phyloP scores from a whole-genome alignment of 2,888 invertebrate species.

The Cylloceria caligata region DNA sequence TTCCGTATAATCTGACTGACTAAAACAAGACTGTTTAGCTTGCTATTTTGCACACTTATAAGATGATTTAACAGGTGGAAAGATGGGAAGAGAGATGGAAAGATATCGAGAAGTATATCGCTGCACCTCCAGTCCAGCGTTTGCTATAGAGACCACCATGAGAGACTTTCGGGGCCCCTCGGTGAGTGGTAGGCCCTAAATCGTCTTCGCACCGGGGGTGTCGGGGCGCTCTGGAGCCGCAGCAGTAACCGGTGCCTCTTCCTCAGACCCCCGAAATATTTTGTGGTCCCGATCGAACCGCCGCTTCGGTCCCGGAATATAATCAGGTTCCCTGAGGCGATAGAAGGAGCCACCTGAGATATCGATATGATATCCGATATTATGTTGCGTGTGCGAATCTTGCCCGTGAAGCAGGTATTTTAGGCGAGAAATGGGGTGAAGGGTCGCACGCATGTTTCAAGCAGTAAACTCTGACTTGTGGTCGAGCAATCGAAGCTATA shows the following conservation, averaged over 20 bases:
- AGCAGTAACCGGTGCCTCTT: constrained; percentile 72
- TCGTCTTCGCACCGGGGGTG: constrained; percentile 82
- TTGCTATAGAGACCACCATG: constrained; percentile 69
- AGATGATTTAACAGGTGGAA: constrained; percentile 60
- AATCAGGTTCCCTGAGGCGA: constrained; percentile 55
- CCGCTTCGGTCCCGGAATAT: constrained; percentile 48
- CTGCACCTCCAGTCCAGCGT: constrained; percentile 55
- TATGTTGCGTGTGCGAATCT: constrained; percentile 38
- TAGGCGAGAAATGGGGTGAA: constrained; percentile 29
- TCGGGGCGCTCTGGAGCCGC: constrained; percentile 53
- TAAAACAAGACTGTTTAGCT: neutral
- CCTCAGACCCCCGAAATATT: constrained; percentile 80
- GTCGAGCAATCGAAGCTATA: constrained; percentile 4
- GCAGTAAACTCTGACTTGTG: neutral
- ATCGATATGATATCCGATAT: constrained; percentile 68
- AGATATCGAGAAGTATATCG: constrained; percentile 66
- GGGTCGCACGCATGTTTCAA: neutral
- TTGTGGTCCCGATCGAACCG: constrained; percentile 76
- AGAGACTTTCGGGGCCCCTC: constrained; percentile 62
- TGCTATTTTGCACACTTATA: constrained; percentile 4
- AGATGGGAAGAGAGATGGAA: constrained; percentile 68
- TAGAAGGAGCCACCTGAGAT: constrained; percentile 56
- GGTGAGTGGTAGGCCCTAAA: constrained; percentile 81
- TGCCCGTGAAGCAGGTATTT: constrained; percentile 14
- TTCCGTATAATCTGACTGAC: neutral